Base-by-base conservation (phyloP, 2,113 vertebrate genomes). In the Lepisosteus osseus region DNA sequence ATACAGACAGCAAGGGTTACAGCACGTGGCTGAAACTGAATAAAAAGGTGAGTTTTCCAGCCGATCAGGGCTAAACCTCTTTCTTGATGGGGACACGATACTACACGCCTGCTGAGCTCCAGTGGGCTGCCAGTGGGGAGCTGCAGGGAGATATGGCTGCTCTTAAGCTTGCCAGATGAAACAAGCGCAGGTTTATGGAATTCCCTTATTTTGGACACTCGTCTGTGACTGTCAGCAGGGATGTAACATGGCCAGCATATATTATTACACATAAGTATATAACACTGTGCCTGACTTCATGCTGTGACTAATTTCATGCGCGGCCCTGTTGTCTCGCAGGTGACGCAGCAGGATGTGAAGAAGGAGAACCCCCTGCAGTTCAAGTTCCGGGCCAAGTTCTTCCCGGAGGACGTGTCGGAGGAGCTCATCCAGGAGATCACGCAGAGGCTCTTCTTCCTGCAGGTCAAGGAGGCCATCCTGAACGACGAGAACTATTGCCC, bases 341-440 rank as follows among this genome's bases (percentile, higher is more conserved):
- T 99, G 77, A 97, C 96, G 12, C 94, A 96, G 77, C 97, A 99
- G 88, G 97, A 99, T 74, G 96, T 99, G 77, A 94, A 95, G 84
- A 99, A 99, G 86, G 96, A 99, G 83, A 99, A 95, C 84, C 97
- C 96, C 57, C 88, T 99, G 72, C 96, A 97, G 84, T 98, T 98
- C 81, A 98, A 97, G 68, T 98, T 98, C 85, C 92, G 97, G 85
- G 94, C 95, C 77, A 99, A 98, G 84, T 99, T 99, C 85, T 99
- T 98, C 84, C 97, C 97, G 15, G 97, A 99, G 84, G 97, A 99
- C 71, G 96, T 99, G 66, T 98, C 96, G 11, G 97, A 98, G 84
- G 97, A 98, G 75, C 90, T 99, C 67, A 98, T 99, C 86, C 97
- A 99, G 86, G 97, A 99, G 84, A 97, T 99, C 86, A 99, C 97